Evolutionary conservation across 2,113 vertebrate species (phyloP).

Genomic region (Xenopus tropicalis): UCB_Xtro_10.0 CM004448.2:130248501-130249000

Average conservation of each 20-base stretch:
- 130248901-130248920: too few species aligned
- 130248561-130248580: constrained; percentile 23
- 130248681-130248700: constrained; percentile 29
- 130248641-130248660: constrained; percentile 46
- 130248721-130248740: background rate
- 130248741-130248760: background rate
- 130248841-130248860: too few species aligned
- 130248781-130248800: too few species aligned
- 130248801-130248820: too few species aligned
- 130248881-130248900: too few species aligned
- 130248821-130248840: too few species aligned
- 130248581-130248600: constrained; percentile 37
- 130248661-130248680: constrained; percentile 40
- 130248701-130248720: constrained; percentile 18
- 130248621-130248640: constrained; percentile 42
- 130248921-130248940: too few species aligned
- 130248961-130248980: too few species aligned
- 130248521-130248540: constrained; percentile 21
- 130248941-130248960: too few species aligned
- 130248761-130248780: too few species aligned
- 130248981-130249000: too few species aligned
- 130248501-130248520: constrained; percentile 29
- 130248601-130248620: constrained; percentile 45
- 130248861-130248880: too few species aligned
- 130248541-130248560: constrained; percentile 33